Evolutionary conservation across 2,113 vertebrate genomes (phyloP), one percentile per base, ranked within the genome.

Genomic region (Scomber scombrus): DNA sequence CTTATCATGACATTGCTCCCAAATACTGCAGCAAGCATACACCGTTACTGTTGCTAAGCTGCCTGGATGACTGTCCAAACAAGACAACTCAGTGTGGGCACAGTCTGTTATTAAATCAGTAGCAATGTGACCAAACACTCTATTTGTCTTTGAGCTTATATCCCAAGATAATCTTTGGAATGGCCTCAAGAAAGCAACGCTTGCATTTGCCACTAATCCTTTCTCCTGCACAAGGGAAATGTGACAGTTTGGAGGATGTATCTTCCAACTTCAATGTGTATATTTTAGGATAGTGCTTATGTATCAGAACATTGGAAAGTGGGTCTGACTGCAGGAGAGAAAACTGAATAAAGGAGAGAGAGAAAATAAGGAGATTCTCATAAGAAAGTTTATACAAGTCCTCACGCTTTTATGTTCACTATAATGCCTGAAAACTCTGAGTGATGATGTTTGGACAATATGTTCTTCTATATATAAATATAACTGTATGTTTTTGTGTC

Each of bases 111-210:
- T 60, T 54, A 52, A 74, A 89, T 73, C 47, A 58, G 80, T 1
- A 52, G 60, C 74, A 67, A 61, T 23, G 58, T 56, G 75, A 80
- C 65, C 71, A 71, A 80, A 81, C 56, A 43, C 63, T 70, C n/a
- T 65, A n/a, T 83, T 85, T 88, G 71, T 85, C 88, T 78, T 76
- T 72, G 61, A 74, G 72, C 47, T 80, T 61, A 55, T 61, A 75
- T 87, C 65, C 64, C 63, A 10, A 80, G 68, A 88, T 85, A 81
- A 86, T 90, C 79, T 91, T 52, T 18, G 76, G 56, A 81, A 87
- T 67, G 45, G 84, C 65, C 75, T 85, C 54, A 75, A 80, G 72
- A 71, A 82, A 65, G 64, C 54, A 2, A 83, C 65, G 68, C 49
- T 72, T 61, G 80, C 50, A 73, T 86, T 75, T 56, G 63, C 43